phyloP scores from a whole-genome alignment of 2,113 vertebrate species.

The Rhea pennata region DNA sequence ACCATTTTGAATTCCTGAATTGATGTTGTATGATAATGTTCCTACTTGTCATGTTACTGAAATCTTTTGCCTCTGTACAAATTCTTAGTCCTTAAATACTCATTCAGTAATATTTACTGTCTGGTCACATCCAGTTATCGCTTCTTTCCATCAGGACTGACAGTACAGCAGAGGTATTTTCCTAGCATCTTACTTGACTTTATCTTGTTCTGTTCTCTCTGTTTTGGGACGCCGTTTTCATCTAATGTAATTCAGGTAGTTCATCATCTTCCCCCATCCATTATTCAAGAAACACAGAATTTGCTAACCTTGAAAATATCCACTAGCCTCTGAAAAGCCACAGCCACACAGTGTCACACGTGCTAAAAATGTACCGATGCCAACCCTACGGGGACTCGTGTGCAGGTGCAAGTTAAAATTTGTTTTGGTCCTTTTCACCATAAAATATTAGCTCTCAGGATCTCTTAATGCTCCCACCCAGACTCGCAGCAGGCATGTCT shows the following conservation, averaged over 20 bases:
- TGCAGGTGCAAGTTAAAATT: slow-evolving; percentile 17
- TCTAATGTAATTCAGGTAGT: not conserved
- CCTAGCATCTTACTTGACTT: not conserved
- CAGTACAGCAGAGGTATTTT: not conserved
- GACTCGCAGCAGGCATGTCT: slow-evolving; percentile 29
- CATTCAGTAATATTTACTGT: not conserved
- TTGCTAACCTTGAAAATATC: not conserved
- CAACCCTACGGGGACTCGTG: not conserved
- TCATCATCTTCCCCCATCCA: not conserved
- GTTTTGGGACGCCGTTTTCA: not conserved
- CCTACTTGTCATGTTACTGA: not conserved
- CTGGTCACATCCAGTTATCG: not conserved
- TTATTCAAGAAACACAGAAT: not conserved
- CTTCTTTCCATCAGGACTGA: not conserved
- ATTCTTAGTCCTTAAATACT: not conserved
- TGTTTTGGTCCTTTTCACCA: slow-evolving; percentile 9
- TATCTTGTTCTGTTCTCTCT: not conserved
- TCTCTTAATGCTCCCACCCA: slow-evolving; percentile 38
- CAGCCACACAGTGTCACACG: not conserved
- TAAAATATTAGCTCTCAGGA: slow-evolving; percentile 11
- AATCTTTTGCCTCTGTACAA: not conserved
- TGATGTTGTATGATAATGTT: not conserved
- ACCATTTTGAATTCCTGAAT: not conserved
- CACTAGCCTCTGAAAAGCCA: not conserved
- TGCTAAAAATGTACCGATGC: not conserved